Base-by-base conservation (phyloP, 2,113 vertebrate species). In the Fregetta grallaria region DNA sequence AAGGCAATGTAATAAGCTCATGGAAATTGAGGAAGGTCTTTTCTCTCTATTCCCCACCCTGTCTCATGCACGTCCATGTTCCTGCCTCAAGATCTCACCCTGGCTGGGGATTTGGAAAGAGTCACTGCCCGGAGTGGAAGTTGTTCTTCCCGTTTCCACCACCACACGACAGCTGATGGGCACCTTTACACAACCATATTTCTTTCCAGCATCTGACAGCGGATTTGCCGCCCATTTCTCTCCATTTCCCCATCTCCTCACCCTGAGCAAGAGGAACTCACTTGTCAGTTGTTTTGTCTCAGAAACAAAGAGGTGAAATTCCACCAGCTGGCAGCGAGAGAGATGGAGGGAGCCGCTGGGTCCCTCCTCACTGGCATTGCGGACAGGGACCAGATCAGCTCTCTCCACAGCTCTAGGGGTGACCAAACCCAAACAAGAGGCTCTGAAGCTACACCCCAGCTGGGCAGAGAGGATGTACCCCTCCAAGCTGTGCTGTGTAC, bases 11-110 rank as follows among this genome's bases (percentile, higher is more conserved):
- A 21, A 11, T 4, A 67, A 76, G 53, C 38, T 45, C 15, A 2
- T 0, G 7, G 52, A 40, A 40, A 40, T 0, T 0, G 4, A 66
- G 72, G 55, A 50, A n/a, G 44, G 8, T 44, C 67, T 20, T 32
- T 42, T 78, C 22, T 25, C 34, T 5, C 2, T 36, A 1, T 22
- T 73, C 40, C 50, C 13, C 49, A 29, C 11, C 8, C 14, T 19
- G 20, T 9, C 15, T 34, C 62, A 40, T 10, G 13, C 38, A 45
- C 53, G 73, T 32, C 17, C 3, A 2, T 4, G 5, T 20, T 58
- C 58, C 52, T 40, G 47, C 16, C 40, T 49, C 76, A 18, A 4
- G 15, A 18, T 61, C 13, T n/a, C 6, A 2, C 32, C 42, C 58
- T 13, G 10, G 6, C 23, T 9, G 36, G 38, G 72, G 68, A 15